These are phyloP conservation scores for Dorcus parallelipipedus DNA, from an alignment of 2,888 invertebrate species.

Conservation along the genomic window DNA sequence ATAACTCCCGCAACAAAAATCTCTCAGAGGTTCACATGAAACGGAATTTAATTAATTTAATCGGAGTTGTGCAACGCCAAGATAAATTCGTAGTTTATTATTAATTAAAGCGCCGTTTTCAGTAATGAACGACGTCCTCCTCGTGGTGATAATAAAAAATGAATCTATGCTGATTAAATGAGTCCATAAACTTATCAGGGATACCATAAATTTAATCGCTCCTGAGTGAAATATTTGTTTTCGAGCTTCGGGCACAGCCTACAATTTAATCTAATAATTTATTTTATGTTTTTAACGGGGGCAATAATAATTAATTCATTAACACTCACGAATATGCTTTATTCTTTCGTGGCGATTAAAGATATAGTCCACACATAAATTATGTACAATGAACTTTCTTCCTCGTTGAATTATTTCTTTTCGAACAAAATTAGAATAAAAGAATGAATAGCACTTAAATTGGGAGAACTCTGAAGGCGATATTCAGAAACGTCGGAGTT, in stretches of 20 bases:
- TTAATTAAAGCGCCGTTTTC: constrained; percentile 14
- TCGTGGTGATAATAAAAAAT: constrained; percentile 5
- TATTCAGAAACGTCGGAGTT: too few species aligned
- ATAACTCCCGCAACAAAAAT: constrained; percentile 2
- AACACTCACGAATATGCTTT: background rate
- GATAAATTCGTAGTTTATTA: constrained; percentile 15
- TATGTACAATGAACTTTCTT: too few species aligned
- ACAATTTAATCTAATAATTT: too few species aligned
- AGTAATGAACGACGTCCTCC: constrained; percentile 4
- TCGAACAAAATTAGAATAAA: too few species aligned
- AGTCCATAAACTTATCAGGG: constrained; percentile 13
- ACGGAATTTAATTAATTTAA: constrained; percentile 17
- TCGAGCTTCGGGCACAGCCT: too few species aligned
- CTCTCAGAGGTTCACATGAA: background rate
- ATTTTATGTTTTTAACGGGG: too few species aligned
- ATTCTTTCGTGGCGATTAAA: too few species aligned
- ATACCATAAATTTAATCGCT: constrained; percentile 19
- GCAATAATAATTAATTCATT: background rate
- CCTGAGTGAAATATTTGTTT: constrained; percentile 13
- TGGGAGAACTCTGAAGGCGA: too few species aligned
- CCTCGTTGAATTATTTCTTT: too few species aligned
- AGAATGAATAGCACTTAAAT: too few species aligned
- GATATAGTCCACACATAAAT: too few species aligned
- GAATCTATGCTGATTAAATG: constrained; percentile 10
- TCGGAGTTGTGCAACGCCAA: constrained; percentile 10